These are phyloP conservation scores for Centruroides sculpturatus DNA, from an alignment of 1,140 invertebrate genomes.

Conservation along the genomic window DNA sequence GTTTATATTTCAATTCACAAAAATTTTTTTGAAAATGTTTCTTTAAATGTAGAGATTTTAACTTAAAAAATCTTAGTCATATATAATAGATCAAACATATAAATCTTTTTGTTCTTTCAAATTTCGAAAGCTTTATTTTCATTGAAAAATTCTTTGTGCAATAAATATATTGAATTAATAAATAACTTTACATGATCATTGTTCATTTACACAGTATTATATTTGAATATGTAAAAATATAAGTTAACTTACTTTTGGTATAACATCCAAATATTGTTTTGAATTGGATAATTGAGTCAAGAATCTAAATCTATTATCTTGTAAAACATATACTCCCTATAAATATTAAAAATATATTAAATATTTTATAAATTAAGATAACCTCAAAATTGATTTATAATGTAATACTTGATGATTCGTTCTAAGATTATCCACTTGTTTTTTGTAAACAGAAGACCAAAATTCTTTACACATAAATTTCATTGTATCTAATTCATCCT, in stretches of 20 bases:
- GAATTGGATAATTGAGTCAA: slow-evolving; percentile 71
- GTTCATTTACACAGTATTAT: too few species aligned
- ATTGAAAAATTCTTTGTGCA: too few species aligned
- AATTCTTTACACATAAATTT: slow-evolving; percentile 99
- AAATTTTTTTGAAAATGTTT: too few species aligned
- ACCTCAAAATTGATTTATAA: slow-evolving; percentile 17
- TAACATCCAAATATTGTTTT: slow-evolving; percentile 79
- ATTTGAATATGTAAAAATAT: too few species aligned
- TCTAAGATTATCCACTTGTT: slow-evolving; percentile 94
- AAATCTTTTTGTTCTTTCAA: too few species aligned
- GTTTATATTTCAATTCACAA: too few species aligned
- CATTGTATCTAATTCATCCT: slow-evolving; percentile 94
- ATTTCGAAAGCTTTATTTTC: too few species aligned
- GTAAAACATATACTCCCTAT: slow-evolving; percentile 87
- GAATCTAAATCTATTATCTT: slow-evolving; percentile 88
- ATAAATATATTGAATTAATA: too few species aligned
- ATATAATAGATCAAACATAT: too few species aligned
- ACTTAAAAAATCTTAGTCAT: too few species aligned
- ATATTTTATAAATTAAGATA: neutral
- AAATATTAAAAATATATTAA: neutral
- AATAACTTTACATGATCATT: too few species aligned
- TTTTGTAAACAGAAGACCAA: slow-evolving; percentile 91
- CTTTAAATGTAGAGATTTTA: too few species aligned
- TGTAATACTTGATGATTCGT: slow-evolving; percentile 72
- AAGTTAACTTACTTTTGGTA: slow-evolving; percentile 48